Percentiles rank a stretch among this genome's conserved stretches.
Conservation (phyloP, 2,888 invertebrate genomes). For the Xestia ashworthii region DNA sequence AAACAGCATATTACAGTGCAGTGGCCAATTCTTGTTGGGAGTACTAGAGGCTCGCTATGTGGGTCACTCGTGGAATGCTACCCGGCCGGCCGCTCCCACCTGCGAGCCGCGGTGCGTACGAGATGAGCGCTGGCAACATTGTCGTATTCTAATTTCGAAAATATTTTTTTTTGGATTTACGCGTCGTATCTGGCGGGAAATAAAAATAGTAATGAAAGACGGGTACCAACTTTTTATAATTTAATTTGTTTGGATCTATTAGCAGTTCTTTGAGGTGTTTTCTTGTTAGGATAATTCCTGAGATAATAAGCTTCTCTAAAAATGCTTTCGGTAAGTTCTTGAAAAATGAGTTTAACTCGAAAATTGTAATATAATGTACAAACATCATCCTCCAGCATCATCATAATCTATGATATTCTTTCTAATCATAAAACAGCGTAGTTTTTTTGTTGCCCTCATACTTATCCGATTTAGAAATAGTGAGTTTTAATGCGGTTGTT, state of each 20-base stretch:
- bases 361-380: background rate
- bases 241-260: background rate
- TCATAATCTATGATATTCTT: no score
- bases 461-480: slow-evolving; percentile 1
- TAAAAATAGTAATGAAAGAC: background rate
- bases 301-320: background rate
- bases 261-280: background rate
- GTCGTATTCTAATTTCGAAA: slow-evolving; percentile 65
- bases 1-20: slow-evolving; percentile 31
- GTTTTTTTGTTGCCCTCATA: background rate
- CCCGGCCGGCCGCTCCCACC: slow-evolving; percentile 87
- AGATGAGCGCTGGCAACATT: slow-evolving; percentile 69
- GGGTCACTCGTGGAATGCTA: slow-evolving; percentile 88
- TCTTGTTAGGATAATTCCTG: background rate
- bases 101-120: slow-evolving; percentile 71
- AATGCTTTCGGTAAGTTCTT: background rate
- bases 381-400: background rate
- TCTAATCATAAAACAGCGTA: background rate
- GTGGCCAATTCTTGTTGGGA: slow-evolving; percentile 63
- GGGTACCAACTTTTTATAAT: background rate
- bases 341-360: background rate
- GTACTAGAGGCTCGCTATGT: slow-evolving; percentile 79
- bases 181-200: background rate
- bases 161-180: slow-evolving; percentile 51
- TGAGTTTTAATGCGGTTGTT: slow-evolving; percentile 18